Evolutionary conservation across 2,888 invertebrate species (phyloP).

Genomic region (Cosmia pyralina): DNA sequence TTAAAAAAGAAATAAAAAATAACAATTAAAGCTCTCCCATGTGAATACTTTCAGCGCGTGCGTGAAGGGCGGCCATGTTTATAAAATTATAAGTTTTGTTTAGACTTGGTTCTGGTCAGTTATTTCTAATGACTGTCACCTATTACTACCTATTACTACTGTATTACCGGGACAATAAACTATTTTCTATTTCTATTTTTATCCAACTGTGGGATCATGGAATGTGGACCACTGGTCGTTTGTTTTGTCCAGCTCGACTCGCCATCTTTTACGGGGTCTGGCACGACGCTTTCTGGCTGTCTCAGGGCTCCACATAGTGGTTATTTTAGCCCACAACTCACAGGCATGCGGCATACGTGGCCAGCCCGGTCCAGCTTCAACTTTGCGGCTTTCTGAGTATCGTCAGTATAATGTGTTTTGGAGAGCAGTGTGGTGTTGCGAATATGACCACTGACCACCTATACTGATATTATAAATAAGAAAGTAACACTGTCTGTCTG

Average conservation of each 20-base stretch:
- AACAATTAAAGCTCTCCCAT: slow-evolving; percentile 48
- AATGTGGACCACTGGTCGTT: background rate
- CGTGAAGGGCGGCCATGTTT: slow-evolving; percentile 36
- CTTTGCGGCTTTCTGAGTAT: background rate
- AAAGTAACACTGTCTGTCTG: background rate
- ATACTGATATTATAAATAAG: background rate
- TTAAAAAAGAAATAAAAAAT: slow-evolving; percentile 50
- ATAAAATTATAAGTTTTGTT: slow-evolving; percentile 22
- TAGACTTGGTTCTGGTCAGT: slow-evolving; percentile 6
- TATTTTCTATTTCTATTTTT: no score
- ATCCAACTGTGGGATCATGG: no score
- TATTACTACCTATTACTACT: no score
- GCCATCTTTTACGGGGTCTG: background rate
- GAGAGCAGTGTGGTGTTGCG: background rate
- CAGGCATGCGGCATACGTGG: background rate
- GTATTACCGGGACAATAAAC: no score
- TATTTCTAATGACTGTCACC: background rate
- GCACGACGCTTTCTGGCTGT: background rate
- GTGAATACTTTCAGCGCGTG: slow-evolving; percentile 29
- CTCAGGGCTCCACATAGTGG: background rate
- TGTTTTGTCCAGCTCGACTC: background rate
- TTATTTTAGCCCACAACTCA: background rate
- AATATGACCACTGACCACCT: background rate
- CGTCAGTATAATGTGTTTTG: background rate
- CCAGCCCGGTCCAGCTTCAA: background rate